Evolutionary conservation across 2,113 vertebrate species (phyloP), one percentile per base, ranked within the genome.

Genomic region (Crotalus horridus): DNA sequence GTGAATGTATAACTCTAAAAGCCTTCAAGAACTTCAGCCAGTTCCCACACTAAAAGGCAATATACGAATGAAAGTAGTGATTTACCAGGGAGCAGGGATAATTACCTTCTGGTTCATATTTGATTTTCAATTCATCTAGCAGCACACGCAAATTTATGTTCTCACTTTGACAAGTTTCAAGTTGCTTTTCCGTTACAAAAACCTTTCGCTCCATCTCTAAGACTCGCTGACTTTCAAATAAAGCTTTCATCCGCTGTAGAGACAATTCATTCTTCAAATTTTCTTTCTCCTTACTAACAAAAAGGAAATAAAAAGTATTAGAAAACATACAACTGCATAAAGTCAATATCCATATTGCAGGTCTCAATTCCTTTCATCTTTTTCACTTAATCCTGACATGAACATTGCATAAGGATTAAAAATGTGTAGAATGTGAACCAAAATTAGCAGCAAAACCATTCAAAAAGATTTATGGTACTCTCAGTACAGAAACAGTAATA

Each of bases 151-250:
- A 97, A 87, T 97, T 98, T 97, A 99, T 98, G 74, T 98, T 99
- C 94, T 99, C 99, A 94, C 98, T 98, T 94, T 99, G 98, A 92
- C 96, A 98, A 96, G 98, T 96, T 89, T 99, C 99, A 89, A 99
- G 97, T 87, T 97, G 96, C 55, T 98, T 98, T 92, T 99, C 99
- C 33, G 96, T 98, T 2, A 96, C 95, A 96, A 98, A 99, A 53
- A 99, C 98, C 89, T 99, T 99, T 96, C 99, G 98, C 95, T 99
- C 99, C 96, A 99, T 96, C 93, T 99, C 98, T 94, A 99, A 96
- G 85, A 98, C 98, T 93, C 98, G 97, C n/a, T 99, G 99, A 95
- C 99, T 99, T 96, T 99, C 99, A 64, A 98, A 98, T 69, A 99
- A 96, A 91, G 98, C 98, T 95, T 99, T 99, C 98, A 99, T 99